Percentiles rank a stretch among this genome's conserved stretches.
Conservation (phyloP, 2,797 vertebrate species). For the Enteromius afrohamiltoni region DNA sequence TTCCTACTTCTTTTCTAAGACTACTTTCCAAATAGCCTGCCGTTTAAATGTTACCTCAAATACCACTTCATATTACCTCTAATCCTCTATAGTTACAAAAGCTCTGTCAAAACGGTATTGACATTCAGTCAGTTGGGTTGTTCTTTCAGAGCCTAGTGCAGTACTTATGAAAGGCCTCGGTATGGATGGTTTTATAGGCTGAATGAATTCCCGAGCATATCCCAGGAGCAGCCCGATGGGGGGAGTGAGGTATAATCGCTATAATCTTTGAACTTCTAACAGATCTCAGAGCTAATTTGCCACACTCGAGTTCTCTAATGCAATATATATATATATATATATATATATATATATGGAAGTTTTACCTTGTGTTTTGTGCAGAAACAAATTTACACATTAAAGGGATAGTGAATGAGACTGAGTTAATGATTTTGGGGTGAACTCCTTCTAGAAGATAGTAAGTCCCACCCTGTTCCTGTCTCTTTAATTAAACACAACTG, state of each 20-base stretch:
- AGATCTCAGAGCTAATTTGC: slow-evolving; percentile 30
- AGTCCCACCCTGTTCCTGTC: slow-evolving; percentile 25
- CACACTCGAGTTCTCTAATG: slow-evolving; percentile 3
- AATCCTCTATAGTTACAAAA: slow-evolving; percentile 29
- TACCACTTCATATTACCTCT: slow-evolving; percentile 21
- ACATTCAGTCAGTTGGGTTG: slow-evolving; percentile 35
- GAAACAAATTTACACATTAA: neutral
- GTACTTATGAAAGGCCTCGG: slow-evolving; percentile 36
- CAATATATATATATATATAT: neutral
- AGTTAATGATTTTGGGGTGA: neutral
- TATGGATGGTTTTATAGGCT: slow-evolving; percentile 26
- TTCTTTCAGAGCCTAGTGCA: slow-evolving; percentile 21
- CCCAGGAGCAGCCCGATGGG: neutral
- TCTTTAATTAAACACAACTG: slow-evolving; percentile 25
- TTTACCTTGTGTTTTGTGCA: neutral
- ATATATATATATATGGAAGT: neutral
- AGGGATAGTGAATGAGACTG: neutral
- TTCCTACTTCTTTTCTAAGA: neutral
- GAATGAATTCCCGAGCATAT: slow-evolving; percentile 26
- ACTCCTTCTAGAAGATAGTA: neutral
- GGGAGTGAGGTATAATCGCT: slow-evolving; percentile 25
- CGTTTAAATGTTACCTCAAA: slow-evolving; percentile 44
- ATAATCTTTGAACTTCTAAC: slow-evolving; percentile 33
- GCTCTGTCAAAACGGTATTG: slow-evolving; percentile 33
- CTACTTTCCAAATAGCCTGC: slow-evolving; percentile 5